Conservation (phyloP, 2,797 vertebrate genomes). For the Fringilla coelebs region DNA sequence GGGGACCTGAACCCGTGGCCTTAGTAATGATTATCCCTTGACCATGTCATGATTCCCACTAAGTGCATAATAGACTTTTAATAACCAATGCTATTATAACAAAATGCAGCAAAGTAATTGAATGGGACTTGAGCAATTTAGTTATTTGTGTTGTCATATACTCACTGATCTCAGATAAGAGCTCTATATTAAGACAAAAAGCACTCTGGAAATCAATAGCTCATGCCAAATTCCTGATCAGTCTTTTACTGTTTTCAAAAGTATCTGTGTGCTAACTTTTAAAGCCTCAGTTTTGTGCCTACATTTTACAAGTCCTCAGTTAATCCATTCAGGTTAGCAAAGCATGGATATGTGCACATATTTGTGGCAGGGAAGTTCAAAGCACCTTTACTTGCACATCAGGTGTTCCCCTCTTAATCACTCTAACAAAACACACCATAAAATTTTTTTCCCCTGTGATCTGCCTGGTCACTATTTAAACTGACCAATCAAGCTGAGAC, state of each 20-base stretch:
- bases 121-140: background rate
- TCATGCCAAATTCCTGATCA: background rate
- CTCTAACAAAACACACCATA: background rate
- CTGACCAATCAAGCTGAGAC: background rate
- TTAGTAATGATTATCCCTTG: background rate
- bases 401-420: background rate
- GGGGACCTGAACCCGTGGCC: background rate
- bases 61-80: background rate
- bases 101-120: background rate
- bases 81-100: background rate
- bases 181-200: background rate
- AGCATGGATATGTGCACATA: accelerated
- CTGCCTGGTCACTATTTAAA: background rate
- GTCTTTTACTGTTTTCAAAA: background rate
- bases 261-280: background rate
- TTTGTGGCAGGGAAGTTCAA: background rate
- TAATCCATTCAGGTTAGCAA: background rate
- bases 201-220: background rate
- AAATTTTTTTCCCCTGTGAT: background rate
- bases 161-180: background rate
- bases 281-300: background rate
- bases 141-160: background rate
- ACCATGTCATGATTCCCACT: background rate
- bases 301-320: background rate
- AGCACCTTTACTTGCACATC: background rate